Base-by-base conservation (phyloP, 2,797 vertebrate genomes). In the Sebastes alutus region DNA sequence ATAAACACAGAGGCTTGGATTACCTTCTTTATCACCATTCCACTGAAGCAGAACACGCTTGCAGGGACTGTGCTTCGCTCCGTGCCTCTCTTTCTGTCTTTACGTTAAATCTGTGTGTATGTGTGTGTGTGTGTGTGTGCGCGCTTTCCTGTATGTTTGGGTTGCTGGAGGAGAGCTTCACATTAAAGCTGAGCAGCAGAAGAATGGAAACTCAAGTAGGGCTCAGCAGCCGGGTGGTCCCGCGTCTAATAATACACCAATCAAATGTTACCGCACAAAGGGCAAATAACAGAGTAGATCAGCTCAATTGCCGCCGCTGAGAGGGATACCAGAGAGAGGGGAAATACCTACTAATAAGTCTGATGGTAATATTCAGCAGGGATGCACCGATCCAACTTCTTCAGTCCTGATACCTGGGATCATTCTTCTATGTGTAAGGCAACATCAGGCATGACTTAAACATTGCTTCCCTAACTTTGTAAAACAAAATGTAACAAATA, bases 151-250 rank as follows among this genome's bases (percentile, higher is more conserved):
- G 84, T 72, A 59, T 81, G 87, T 90, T 81, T 89, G 89, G 78
- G 78, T 61, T 77, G 83, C 82, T 80, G 84, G 76, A 91, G 80
- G 66, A 89, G 64, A 83, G 83, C 82, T 84, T 66, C 38, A 38
- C 80, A 83, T 77, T 88, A 75, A 88, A 88, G 77, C 81, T 23
- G 84, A 84, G 82, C 84, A 32, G 80, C 75, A 88, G 84, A 88
- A 91, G 88, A 93, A 93, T 89, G 86, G 94, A 94, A 93, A 93
- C 82, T 93, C 70, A 76, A 90, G 88, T 78, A 69, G 82, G 78
- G 55, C 80, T 85, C 75, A 70, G 82, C 27, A 35, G 72, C 92
- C 89, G 89, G 92, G 92, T 93, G 92, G 93, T 93, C 93, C 92
- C 55, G 81, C 1, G 72, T 81, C 91, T 91, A 93, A 94, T 94